Percentiles rank a stretch among this genome's conserved stretches.
Evolutionary conservation across 1,140 invertebrate species (phyloP).

Genomic region (Coenobita brevimanus): DNA sequence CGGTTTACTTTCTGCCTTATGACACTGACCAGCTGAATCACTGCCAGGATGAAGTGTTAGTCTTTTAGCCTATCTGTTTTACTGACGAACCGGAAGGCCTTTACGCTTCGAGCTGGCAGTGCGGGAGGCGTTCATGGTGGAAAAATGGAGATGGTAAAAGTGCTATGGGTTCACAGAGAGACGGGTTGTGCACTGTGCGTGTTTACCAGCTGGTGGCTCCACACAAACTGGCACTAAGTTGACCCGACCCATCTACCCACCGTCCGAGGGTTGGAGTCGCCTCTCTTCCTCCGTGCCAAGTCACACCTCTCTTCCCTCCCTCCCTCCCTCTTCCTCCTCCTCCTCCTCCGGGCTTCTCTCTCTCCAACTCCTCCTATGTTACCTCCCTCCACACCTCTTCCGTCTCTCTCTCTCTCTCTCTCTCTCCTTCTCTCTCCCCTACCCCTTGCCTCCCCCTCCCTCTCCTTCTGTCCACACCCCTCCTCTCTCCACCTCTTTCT

Average conservation of each 20-base stretch:
- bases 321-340: no score
- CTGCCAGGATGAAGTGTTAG: not conserved
- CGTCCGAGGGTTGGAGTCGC: not conserved
- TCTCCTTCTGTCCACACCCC: not conserved
- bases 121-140: slow-evolving; percentile 31
- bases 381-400: not conserved
- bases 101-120: not conserved
- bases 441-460: not conserved
- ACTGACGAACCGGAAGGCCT: not conserved
- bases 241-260: not conserved
- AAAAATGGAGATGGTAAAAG: slow-evolving; percentile 2
- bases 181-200: not conserved
- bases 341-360: no score
- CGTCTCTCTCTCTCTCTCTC: not conserved
- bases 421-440: not conserved
- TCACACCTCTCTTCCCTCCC: not conserved
- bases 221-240: not conserved
- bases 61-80: not conserved
- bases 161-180: not conserved
- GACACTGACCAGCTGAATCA: not conserved
- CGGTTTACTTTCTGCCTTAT: not conserved
- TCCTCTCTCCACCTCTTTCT: not conserved
- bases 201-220: not conserved
- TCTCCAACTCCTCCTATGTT: not conserved
- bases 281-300: not conserved